A percentile compares a stretch with the other conserved stretches of the same genome.
These are phyloP conservation scores for Zeugodacus cucurbitae DNA, from an alignment of 1,140 invertebrate species.

Conservation along the genomic window DNA sequence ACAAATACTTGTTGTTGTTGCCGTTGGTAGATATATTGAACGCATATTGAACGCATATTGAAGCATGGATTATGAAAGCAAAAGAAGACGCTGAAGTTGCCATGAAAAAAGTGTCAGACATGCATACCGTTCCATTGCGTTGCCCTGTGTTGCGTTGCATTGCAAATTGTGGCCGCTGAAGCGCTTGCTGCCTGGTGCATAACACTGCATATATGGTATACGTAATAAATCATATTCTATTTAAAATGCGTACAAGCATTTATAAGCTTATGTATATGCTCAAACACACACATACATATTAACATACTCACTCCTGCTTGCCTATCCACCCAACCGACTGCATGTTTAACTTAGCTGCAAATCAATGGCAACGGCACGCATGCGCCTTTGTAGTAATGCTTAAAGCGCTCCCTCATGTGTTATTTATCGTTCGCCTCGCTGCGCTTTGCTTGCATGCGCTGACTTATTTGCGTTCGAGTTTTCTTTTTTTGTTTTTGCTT, in stretches of 20 bases:
- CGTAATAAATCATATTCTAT: background rate
- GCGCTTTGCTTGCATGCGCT: constrained; percentile 1
- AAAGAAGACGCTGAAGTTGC: background rate
- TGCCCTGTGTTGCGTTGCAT: background rate
- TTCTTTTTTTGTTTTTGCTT: background rate
- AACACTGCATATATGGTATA: background rate
- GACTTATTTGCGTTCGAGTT: background rate
- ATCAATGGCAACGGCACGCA: background rate
- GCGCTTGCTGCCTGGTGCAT: background rate
- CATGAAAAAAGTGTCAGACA: background rate
- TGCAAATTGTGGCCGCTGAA: background rate
- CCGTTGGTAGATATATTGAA: background rate
- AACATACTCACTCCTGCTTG: no score
- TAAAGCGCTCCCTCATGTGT: background rate
- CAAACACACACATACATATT: background rate
- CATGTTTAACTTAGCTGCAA: background rate
- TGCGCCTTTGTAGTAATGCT: background rate
- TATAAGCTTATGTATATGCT: background rate
- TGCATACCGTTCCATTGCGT: background rate
- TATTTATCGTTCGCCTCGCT: background rate
- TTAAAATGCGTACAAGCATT: background rate
- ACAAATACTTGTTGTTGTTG: background rate
- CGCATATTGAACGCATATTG: background rate
- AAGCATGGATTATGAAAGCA: constrained; percentile 16
- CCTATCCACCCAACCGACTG: background rate